Evolutionary conservation across 1,140 invertebrate species (phyloP).

Genomic region (Harlomillsia oculata): DNA sequence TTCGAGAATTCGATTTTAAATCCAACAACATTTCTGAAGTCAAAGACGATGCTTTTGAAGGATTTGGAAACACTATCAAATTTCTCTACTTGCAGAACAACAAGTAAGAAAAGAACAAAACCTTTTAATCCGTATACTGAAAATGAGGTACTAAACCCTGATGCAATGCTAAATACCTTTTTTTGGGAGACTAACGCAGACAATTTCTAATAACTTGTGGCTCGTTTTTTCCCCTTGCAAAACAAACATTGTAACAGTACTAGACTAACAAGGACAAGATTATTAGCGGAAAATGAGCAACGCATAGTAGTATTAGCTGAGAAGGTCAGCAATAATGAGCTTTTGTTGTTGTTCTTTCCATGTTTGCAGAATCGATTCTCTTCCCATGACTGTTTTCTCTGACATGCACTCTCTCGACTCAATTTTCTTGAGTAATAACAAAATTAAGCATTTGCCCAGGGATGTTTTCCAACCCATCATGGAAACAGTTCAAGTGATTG

Average conservation of each 20-base stretch:
- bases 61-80: conserved; percentile 80
- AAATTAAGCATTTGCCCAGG: conserved; percentile 64
- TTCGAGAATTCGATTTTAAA: conserved; percentile 75
- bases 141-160: too few species aligned
- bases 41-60: conserved; percentile 73
- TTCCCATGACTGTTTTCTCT: conserved; percentile 68
- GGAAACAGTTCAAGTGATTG: conserved; percentile 70
- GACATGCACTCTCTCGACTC: conserved; percentile 80
- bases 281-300: too few species aligned
- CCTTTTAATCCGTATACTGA: too few species aligned
- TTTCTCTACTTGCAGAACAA: conserved; percentile 86
- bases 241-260: too few species aligned
- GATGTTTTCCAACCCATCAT: conserved; percentile 80
- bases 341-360: background rate
- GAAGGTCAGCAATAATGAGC: too few species aligned
- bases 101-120: too few species aligned
- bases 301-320: too few species aligned
- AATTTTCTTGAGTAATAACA: conserved; percentile 77
- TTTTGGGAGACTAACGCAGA: too few species aligned
- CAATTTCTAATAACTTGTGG: too few species aligned
- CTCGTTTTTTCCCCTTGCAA: too few species aligned
- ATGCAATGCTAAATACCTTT: too few species aligned
- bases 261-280: too few species aligned
- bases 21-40: conserved; percentile 75
- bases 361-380: conserved; percentile 58